These are phyloP conservation scores for Gymnoscopelus braueri DNA, from an alignment of 2,797 vertebrate genomes.

Conservation along the genomic window DNA sequence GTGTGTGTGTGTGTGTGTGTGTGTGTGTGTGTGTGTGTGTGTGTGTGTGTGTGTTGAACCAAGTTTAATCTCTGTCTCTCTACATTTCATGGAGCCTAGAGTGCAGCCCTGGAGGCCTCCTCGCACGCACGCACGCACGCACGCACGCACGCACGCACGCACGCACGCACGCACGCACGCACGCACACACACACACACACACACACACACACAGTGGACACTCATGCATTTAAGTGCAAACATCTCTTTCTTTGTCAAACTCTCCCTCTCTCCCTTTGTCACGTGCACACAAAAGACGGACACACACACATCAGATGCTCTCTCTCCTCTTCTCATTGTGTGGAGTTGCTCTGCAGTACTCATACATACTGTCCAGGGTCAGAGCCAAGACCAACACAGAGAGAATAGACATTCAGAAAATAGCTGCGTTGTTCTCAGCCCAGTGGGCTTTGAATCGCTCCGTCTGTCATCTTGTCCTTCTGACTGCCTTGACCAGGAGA, in stretches of 20 bases:
- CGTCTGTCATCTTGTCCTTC: constrained; percentile 58
- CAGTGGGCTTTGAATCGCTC: constrained; percentile 38
- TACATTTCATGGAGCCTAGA: constrained; percentile 48
- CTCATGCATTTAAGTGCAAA: no score
- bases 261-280: not conserved
- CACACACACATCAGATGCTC: constrained; percentile 33
- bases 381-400: constrained; percentile 72
- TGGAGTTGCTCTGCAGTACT: constrained; percentile 47
- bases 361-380: constrained; percentile 23
- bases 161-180: constrained; percentile 28
- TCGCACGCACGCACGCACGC: constrained; percentile 13
- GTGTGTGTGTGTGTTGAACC: constrained; percentile 15
- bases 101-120: constrained; percentile 40
- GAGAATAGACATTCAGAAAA: constrained; percentile 72
- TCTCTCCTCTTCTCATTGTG: constrained; percentile 55
- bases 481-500: constrained; percentile 54
- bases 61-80: constrained; percentile 43
- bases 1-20: constrained; percentile 3
- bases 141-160: constrained; percentile 15
- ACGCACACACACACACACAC: constrained; percentile 9
- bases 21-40: constrained; percentile 16
- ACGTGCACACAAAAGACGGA: constrained; percentile 31
- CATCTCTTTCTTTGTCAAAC: no score
- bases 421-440: constrained; percentile 60
- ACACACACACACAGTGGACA: no score